Base-by-base conservation (phyloP, 2,113 vertebrate genomes). In the Eira barbara region DNA sequence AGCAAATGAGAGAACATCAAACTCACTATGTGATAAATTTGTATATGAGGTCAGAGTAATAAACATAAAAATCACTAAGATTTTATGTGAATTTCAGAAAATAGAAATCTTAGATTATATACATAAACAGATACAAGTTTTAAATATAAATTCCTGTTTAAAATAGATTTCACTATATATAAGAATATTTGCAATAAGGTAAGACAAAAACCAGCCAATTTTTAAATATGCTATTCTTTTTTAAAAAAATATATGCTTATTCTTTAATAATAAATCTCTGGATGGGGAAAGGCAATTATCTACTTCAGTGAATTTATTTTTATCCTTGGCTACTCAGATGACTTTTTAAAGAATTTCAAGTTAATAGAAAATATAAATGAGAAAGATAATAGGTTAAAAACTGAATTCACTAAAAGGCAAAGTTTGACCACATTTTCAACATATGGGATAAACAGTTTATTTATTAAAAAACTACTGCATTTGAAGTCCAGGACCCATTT, bases 211-310 rank as follows among this genome's bases (percentile, higher is more conserved):
- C 39, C 87, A 86, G 47, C 7, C 31, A 80, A 74, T 78, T 86
- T 92, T 71, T 85, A 92, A 92, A 80, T n/a, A 94, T 57, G 5
- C 34, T 79, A 69, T 83, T 96, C 36, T 96, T 92, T 63, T 55
- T 45, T 49, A 2, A 12, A 11, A 29, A 47, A 91, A 92, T 27
- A 95, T 47, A 95, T 52, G 39, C 14, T 93, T 65, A 61, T 74
- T 97, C 42, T 95, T 89, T 76, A 89, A 91, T 36, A 97, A 76
- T 80, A 79, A 80, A 92, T 93, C 84, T 91, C 39, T 95, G 42
- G 13, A 57, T 65, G 34, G 13, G 27, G 14, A 2, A 92, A 31
- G 78, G 29, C 25, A 94, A 85, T 36, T 82, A 57, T 57, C 34
- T 79, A 84, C 49, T 84, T 89, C 21, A 69, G 45, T 85, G 29